A percentile compares a stretch with the other conserved stretches of the same genome.
phyloP scores from a whole-genome alignment of 2,888 invertebrate species.

The Morpho deidamia region DNA sequence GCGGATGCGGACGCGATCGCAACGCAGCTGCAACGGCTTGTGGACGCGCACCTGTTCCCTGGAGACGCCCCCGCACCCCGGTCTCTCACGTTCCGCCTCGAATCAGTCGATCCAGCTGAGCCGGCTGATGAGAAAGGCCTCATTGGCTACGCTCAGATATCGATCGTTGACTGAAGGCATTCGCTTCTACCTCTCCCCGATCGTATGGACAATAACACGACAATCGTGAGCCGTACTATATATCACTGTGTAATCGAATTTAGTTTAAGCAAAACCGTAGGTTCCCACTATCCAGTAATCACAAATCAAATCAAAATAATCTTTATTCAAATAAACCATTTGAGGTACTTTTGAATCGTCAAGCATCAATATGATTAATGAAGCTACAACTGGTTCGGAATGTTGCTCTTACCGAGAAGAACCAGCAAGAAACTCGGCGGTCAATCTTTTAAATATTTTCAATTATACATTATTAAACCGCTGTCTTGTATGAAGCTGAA shows the following conservation, averaged over 20 bases:
- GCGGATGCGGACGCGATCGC: conserved; percentile 96
- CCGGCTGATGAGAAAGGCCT: conserved; percentile 95
- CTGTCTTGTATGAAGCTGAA: too few species aligned
- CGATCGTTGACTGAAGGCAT: conserved; percentile 87
- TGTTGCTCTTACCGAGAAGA: too few species aligned
- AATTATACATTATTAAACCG: too few species aligned
- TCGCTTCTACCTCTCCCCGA: conserved; percentile 11
- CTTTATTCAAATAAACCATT: too few species aligned
- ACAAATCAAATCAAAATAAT: too few species aligned
- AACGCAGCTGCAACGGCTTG: conserved; percentile 92
- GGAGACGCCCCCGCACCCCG: conserved; percentile 76
- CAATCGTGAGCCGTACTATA: conserved; percentile 19
- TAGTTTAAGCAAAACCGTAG: conserved; percentile 11
- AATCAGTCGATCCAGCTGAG: conserved; percentile 74
- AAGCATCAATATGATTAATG: too few species aligned
- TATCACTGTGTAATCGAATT: conserved; percentile 21
- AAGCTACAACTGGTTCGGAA: too few species aligned
- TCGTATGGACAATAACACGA: conserved; percentile 30
- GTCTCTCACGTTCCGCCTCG: conserved; percentile 93
- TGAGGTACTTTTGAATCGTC: too few species aligned
- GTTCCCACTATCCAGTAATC: not conserved
- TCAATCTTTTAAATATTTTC: too few species aligned
- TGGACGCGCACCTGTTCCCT: conserved; percentile 78
- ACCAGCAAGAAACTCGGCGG: too few species aligned
- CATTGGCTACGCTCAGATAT: conserved; percentile 98